Evolutionary conservation across 2,113 vertebrate species (phyloP).

Genomic region (Menidia beryllina): DNA sequence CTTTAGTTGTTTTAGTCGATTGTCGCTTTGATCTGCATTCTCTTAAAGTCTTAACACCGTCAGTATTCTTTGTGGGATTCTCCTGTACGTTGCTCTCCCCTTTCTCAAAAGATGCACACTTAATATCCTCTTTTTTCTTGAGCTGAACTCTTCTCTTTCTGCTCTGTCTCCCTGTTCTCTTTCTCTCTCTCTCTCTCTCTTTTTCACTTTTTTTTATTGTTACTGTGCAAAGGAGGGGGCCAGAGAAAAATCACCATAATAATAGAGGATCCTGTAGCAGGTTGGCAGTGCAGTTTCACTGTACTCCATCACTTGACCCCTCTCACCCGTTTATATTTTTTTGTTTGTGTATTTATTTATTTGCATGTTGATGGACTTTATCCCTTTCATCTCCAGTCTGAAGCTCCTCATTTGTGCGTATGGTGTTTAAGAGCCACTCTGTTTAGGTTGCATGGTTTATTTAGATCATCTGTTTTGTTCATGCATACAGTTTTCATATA

Average conservation of each 20-base stretch:
- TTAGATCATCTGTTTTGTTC: conserved; percentile 19
- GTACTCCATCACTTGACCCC: conserved; percentile 68
- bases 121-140: conserved; percentile 34
- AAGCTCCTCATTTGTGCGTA: conserved; percentile 33
- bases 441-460: conserved; percentile 6
- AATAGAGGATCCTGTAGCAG: conserved; percentile 98
- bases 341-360: conserved; percentile 21
- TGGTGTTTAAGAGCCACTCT: neutral
- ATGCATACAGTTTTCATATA: conserved; percentile 11
- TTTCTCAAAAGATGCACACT: neutral
- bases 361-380: conserved; percentile 50
- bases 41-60: no score
- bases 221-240: conserved; percentile 84
- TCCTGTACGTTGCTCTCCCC: no score
- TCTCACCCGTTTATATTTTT: no score
- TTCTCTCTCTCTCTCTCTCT: conserved; percentile 36
- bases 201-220: no score
- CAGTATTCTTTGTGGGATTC: neutral
- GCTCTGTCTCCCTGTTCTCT: conserved; percentile 61
- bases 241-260: conserved; percentile 98
- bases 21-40: no score
- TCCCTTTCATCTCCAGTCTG: conserved; percentile 40
- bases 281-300: conserved; percentile 86
- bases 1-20: no score
- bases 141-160: conserved; percentile 68